These are phyloP conservation scores for Leptopilina boulardi DNA, from an alignment of 1,140 invertebrate genomes.

Conservation along the genomic window DNA sequence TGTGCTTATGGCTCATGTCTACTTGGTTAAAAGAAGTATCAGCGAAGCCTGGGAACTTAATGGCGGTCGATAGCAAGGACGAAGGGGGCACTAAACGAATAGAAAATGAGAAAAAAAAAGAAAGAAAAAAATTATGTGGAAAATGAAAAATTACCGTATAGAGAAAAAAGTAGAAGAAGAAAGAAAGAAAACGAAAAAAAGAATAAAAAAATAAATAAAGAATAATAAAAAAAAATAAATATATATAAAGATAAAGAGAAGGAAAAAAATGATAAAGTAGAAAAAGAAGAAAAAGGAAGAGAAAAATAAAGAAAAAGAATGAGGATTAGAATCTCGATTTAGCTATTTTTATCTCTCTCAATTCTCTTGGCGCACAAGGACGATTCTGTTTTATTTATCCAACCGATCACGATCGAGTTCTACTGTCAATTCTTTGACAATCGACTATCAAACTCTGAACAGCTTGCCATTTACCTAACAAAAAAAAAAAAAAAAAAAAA, in stretches of 20 bases:
- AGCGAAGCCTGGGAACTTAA: slow-evolving; percentile 58
- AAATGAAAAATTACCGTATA: no score
- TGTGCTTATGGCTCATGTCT: slow-evolving; percentile 40
- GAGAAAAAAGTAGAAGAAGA: no score
- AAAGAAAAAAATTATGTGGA: no score
- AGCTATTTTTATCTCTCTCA: slow-evolving; percentile 40
- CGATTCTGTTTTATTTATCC: slow-evolving; percentile 51
- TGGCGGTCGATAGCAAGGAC: slow-evolving; percentile 44
- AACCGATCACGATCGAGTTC: slow-evolving; percentile 44
- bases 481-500: no score
- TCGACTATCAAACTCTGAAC: slow-evolving; percentile 9
- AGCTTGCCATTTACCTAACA: slow-evolving; percentile 22
- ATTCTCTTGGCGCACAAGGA: slow-evolving; percentile 47
- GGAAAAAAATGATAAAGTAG: no score
- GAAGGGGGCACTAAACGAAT: slow-evolving; percentile 45
- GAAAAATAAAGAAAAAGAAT: slow-evolving; percentile 16
- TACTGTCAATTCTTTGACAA: slow-evolving; percentile 33
- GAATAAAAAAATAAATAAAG: no score
- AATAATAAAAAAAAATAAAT: no score
- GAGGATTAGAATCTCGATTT: slow-evolving; percentile 53
- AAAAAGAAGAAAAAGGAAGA: no score
- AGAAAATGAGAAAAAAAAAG: neutral
- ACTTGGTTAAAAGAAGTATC: slow-evolving; percentile 50
- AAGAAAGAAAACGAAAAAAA: no score
- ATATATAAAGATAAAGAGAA: no score